Percentiles rank a stretch among this genome's conserved stretches.
Conservation (phyloP, 1,140 invertebrate species). For the Zaprionus tsacasi region DNA sequence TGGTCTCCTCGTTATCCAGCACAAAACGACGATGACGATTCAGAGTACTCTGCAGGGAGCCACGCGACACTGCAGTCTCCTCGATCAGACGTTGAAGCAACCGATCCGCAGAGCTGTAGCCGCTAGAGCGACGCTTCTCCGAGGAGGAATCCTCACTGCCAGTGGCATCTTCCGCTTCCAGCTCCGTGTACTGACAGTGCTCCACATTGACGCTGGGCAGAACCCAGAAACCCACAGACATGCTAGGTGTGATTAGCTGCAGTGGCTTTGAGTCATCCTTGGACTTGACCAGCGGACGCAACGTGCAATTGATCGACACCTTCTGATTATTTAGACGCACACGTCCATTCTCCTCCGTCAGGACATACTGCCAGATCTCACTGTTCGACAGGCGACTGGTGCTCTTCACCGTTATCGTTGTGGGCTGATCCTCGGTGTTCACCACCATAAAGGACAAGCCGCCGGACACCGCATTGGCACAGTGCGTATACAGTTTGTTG, state of each 20-base stretch:
- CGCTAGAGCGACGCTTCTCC: constrained; percentile 27
- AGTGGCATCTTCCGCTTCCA: constrained; percentile 54
- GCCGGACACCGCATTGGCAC: constrained; percentile 73
- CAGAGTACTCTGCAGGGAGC: constrained; percentile 46
- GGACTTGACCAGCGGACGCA: constrained; percentile 60
- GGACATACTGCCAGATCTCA: constrained; percentile 75
- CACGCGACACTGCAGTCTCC: constrained; percentile 64
- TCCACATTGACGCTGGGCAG: constrained; percentile 72
- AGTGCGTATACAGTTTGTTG: constrained; percentile 79
- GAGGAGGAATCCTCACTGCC: constrained; percentile 44
- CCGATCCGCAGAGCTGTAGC: constrained; percentile 72
- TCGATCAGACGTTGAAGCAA: constrained; percentile 74
- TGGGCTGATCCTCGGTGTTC: constrained; percentile 68
- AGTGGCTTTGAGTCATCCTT: constrained; percentile 55
- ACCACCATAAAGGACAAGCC: constrained; percentile 80
- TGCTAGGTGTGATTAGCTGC: constrained; percentile 69
- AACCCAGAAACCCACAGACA: constrained; percentile 80
- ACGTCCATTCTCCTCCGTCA: constrained; percentile 56
- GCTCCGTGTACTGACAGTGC: constrained; percentile 77
- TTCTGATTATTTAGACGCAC: constrained; percentile 66
- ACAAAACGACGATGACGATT: constrained; percentile 69
- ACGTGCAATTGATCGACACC: constrained; percentile 60
- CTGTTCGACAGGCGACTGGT: constrained; percentile 56
- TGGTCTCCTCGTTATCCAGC: constrained; percentile 53
- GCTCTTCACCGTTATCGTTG: constrained; percentile 65